Conservation (phyloP, 2,888 invertebrate genomes). For the Onthophagus sagittarius region DNA sequence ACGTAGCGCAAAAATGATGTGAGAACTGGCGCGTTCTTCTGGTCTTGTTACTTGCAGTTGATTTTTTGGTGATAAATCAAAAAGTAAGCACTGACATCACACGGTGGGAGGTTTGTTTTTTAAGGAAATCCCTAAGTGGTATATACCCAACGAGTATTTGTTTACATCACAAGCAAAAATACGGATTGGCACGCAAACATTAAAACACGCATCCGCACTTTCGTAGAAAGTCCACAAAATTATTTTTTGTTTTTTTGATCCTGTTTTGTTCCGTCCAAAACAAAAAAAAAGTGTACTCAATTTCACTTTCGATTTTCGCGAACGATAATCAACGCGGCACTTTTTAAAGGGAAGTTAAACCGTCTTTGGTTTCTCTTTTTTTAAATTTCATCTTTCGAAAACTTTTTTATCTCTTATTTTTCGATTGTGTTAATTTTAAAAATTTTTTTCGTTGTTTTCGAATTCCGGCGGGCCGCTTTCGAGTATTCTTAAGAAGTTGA, state of each 20-base stretch:
- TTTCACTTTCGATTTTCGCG: background rate
- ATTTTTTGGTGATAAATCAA: background rate
- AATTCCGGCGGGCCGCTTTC: background rate
- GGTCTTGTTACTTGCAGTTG: background rate
- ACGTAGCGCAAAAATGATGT: background rate
- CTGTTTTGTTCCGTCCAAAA: background rate
- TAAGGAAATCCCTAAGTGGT: background rate
- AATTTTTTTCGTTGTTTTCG: constrained; percentile 4
- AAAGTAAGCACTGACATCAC: background rate
- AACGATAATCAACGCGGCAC: background rate
- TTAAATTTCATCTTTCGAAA: background rate
- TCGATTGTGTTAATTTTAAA: background rate
- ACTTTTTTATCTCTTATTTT: background rate
- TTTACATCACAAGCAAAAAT: background rate
- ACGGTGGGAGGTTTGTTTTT: background rate
- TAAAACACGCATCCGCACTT: background rate
- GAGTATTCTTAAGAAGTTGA: background rate
- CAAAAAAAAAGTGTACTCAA: background rate
- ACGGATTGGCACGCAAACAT: background rate
- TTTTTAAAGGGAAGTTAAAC: background rate
- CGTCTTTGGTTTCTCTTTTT: background rate
- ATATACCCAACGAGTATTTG: background rate
- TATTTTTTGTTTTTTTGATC: background rate
- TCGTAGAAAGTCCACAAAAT: background rate
- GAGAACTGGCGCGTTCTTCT: background rate